These are phyloP conservation scores for Melanotaenia parkinsoni DNA, from an alignment of 2,797 vertebrate species.

Conservation along the genomic window DNA sequence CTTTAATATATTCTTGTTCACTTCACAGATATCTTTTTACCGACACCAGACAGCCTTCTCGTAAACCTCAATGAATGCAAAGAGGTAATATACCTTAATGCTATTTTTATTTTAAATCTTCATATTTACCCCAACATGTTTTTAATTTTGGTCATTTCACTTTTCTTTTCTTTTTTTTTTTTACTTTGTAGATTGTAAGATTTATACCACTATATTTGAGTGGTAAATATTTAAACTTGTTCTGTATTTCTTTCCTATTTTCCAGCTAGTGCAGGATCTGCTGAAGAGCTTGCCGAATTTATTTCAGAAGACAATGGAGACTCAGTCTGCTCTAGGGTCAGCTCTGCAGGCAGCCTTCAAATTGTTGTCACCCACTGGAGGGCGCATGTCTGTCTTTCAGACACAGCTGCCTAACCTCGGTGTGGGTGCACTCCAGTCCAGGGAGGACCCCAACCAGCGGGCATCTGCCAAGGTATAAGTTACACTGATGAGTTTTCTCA, in stretches of 20 bases:
- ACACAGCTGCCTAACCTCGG: slow-evolving; percentile 94
- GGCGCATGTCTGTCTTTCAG: slow-evolving; percentile 94
- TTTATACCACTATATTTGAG: too few relatives aligned
- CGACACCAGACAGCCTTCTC: slow-evolving; percentile 96
- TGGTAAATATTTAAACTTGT: background rate
- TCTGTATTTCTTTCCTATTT: slow-evolving; percentile 7
- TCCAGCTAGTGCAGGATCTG: slow-evolving; percentile 93
- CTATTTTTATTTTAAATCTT: background rate
- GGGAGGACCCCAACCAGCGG: slow-evolving; percentile 94
- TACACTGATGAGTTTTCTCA: background rate
- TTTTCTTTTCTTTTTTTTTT: too few relatives aligned
- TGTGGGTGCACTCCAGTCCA: slow-evolving; percentile 89
- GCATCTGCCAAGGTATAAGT: slow-evolving; percentile 89
- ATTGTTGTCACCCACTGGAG: slow-evolving; percentile 93
- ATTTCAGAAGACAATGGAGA: slow-evolving; percentile 95
- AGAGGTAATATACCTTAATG: slow-evolving; percentile 86
- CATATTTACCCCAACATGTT: background rate
- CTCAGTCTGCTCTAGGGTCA: slow-evolving; percentile 93
- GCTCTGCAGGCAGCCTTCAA: slow-evolving; percentile 95
- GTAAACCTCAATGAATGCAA: slow-evolving; percentile 97
- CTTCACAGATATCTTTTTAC: slow-evolving; percentile 95
- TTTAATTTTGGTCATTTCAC: background rate
- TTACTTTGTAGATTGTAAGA: background rate
- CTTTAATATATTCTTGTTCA: slow-evolving; percentile 28
- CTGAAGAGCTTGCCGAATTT: slow-evolving; percentile 91